Percentiles rank a stretch among this genome's conserved stretches.
phyloP scores from a whole-genome alignment of 2,113 vertebrate species.

The Catharus minimus region DNA sequence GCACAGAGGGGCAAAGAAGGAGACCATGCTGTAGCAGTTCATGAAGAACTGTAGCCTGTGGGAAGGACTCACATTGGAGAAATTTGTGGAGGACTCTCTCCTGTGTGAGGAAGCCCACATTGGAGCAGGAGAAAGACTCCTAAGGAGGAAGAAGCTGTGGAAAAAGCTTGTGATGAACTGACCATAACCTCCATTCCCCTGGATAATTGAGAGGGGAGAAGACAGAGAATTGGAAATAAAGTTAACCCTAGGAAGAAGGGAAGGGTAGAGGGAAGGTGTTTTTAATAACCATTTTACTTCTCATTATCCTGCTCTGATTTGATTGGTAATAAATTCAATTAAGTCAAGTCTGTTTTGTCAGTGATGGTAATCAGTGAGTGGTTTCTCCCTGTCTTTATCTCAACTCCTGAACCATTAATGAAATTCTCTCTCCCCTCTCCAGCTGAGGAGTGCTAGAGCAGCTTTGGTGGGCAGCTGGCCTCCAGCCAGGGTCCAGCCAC shows the following conservation, averaged over 20 bases:
- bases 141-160: neutral
- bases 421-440: neutral
- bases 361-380: neutral
- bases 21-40: neutral
- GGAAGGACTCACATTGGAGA: neutral
- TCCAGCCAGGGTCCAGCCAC: neutral
- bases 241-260: neutral
- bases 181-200: neutral
- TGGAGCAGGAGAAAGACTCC: neutral
- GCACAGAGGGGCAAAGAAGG: neutral
- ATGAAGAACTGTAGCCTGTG: neutral
- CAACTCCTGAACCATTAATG: neutral
- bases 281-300: neutral
- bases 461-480: neutral
- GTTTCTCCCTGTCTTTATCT: neutral
- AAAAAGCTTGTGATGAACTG: neutral
- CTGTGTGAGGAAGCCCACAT: neutral
- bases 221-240: neutral
- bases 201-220: neutral
- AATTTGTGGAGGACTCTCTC: fast-evolving
- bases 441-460: neutral
- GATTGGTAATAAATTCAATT: neutral
- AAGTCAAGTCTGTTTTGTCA: neutral
- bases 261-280: neutral
- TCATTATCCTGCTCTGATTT: neutral